Evolutionary conservation across 1,140 invertebrate species (phyloP).

Genomic region (Drosophila triauraria): DNA sequence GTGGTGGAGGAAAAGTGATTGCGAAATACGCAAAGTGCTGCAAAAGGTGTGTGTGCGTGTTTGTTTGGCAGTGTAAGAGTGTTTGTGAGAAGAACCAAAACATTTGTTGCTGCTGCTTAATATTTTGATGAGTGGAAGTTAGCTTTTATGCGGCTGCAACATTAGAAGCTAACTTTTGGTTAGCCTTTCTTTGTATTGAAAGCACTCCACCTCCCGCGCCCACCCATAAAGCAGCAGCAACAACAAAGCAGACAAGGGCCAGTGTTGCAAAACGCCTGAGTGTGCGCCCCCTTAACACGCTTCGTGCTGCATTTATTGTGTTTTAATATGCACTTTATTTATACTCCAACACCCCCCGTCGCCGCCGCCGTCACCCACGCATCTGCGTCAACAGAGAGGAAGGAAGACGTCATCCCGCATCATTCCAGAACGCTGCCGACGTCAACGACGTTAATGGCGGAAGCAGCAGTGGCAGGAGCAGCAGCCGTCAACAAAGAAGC

Average conservation of each 20-base stretch:
- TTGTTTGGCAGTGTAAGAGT: background rate
- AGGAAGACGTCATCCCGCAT: constrained; percentile 57
- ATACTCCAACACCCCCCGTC: constrained; percentile 26
- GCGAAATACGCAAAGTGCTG: constrained; percentile 60
- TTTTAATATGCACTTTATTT: constrained; percentile 64
- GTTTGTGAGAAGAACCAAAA: constrained; percentile 18
- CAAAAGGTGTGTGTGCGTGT: constrained; percentile 26
- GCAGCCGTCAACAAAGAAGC: constrained; percentile 26
- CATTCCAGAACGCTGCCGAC: constrained; percentile 30
- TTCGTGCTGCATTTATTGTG: constrained; percentile 39
- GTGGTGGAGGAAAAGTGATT: constrained; percentile 61
- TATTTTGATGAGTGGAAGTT: constrained; percentile 2
- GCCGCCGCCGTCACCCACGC: constrained; percentile 20
- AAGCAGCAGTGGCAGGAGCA: constrained; percentile 24
- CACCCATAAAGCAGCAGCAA: constrained; percentile 35
- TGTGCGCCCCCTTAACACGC: constrained; percentile 23
- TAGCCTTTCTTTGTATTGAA: constrained; percentile 37
- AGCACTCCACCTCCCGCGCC: background rate
- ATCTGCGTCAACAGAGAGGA: constrained; percentile 30
- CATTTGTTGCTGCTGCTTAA: constrained; percentile 13
- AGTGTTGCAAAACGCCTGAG: constrained; percentile 60
- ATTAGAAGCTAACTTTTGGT: constrained; percentile 14
- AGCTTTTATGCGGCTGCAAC: background rate
- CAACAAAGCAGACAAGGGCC: constrained; percentile 44
- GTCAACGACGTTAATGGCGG: constrained; percentile 61